A percentile compares a stretch with the other conserved stretches of the same genome.
Evolutionary conservation across 2,113 vertebrate genomes (phyloP).

Genomic region (Semnopithecus entellus): DNA sequence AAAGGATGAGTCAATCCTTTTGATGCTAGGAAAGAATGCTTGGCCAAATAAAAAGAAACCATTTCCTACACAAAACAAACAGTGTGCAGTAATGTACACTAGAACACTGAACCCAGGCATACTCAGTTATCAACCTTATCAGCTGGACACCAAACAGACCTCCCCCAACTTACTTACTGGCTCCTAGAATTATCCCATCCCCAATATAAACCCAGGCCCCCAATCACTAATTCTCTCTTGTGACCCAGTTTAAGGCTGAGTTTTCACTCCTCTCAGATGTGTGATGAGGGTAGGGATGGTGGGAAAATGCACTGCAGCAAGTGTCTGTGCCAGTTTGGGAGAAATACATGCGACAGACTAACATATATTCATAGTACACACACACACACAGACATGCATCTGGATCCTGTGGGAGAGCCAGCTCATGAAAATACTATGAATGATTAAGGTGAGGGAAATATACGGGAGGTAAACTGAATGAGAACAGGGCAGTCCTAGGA

Average conservation of each 20-base stretch:
- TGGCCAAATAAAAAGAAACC: constrained; percentile 72
- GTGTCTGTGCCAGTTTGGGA: constrained; percentile 56
- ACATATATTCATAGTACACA: constrained; percentile 56
- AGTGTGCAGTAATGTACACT: constrained; percentile 61
- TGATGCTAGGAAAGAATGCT: constrained; percentile 75
- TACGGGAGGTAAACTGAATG: constrained; percentile 74
- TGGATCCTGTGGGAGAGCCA: constrained; percentile 44
- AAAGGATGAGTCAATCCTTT: constrained; percentile 74
- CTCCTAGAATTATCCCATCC: constrained; percentile 59
- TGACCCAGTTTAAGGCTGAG: constrained; percentile 55
- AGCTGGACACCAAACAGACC: constrained; percentile 46
- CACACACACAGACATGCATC: constrained; percentile 74
- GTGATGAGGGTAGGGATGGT: constrained; percentile 27
- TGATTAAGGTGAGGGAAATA: constrained; percentile 52
- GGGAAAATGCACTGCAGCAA: constrained; percentile 60
- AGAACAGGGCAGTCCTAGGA: constrained; percentile 71
- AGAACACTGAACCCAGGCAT: constrained; percentile 58
- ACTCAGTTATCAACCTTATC: constrained; percentile 60
- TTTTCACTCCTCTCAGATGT: constrained; percentile 63
- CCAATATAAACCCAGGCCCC: constrained; percentile 28
- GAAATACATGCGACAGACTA: constrained; percentile 69
- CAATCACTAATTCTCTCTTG: constrained; percentile 41
- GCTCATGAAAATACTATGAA: constrained; percentile 59
- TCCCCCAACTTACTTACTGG: constrained; percentile 63
- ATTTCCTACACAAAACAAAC: constrained; percentile 69